Base-by-base conservation (phyloP, 1,140 invertebrate genomes). In the Drosophila asahinai region DNA sequence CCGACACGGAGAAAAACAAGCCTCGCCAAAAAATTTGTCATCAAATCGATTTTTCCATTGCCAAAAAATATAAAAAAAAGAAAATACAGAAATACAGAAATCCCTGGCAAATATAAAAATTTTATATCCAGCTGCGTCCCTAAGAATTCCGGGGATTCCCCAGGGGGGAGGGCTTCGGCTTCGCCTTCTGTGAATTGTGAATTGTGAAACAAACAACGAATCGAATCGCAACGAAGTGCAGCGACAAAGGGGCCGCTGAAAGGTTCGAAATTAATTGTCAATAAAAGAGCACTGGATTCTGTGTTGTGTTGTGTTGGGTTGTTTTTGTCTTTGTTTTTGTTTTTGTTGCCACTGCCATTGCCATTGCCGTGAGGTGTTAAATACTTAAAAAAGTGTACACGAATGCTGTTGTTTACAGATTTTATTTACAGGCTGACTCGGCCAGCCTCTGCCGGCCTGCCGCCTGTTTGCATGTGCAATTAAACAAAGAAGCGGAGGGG, bases 241-340 rank as follows among this genome's bases (percentile, higher is more conserved):
- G 61, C 42, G 38, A 22, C 57, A 59, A 59, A 59, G 33, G 33
- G 42, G 57, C 57, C 42, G 57, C 40, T 63, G 63, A 66, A 66
- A 63, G 63, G 58, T 66, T 66, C 63, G 63, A 66, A 66, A 66
- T 66, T 66, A 66, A 66, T 66, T 66, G 63, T 66, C 63, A 66
- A 66, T 66, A 66, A 66, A 66, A 66, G 63, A 43, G 54, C 36
- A 17, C 57, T 45, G 58, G 15, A 45, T 36, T 22, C 9, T 22
- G 33, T 64, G 61, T 40, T 15, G 45, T 25, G 19, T 48, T 47
- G 48, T 27, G 19, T 27, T 27, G 27, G 4, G 27, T 27, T 25
- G 12, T 7, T 42, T 17, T 45, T 45, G 42, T 43, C n/a, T 15
- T 11, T 22, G 5, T 19, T 19, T 1, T 52, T 54, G 51, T 36